Conservation (phyloP, 2,113 vertebrate species). For the Hypomesus transpacificus region DNA sequence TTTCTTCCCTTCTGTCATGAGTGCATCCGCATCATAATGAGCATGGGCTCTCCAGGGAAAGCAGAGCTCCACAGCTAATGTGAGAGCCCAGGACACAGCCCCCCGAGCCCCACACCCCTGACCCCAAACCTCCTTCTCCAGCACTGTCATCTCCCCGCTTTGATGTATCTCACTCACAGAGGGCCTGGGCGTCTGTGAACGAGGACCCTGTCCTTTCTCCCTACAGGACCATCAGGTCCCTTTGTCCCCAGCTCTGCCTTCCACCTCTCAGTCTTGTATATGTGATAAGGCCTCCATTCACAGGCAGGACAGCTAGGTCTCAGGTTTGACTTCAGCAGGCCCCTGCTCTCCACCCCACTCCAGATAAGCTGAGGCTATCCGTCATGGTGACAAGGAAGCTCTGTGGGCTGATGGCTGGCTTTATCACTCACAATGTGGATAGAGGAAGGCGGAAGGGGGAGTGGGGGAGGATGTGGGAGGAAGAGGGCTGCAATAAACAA, state of each 20-base stretch:
- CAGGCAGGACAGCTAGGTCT: conserved; percentile 1
- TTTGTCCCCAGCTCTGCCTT: not conserved
- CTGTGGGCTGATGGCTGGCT: conserved; percentile 22
- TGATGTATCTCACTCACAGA: too few species aligned
- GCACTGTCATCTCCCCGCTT: not conserved
- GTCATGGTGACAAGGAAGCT: conserved; percentile 26
- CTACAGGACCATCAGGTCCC: not conserved
- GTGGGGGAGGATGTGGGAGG: conserved; percentile 4
- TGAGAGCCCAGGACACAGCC: not conserved
- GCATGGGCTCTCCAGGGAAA: not conserved
- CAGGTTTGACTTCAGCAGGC: conserved; percentile 13
- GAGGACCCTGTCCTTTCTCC: not conserved
- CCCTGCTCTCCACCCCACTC: not conserved
- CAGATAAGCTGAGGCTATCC: conserved; percentile 38
- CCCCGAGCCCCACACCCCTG: not conserved
- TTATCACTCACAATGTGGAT: conserved; percentile 37
- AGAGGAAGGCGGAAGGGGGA: not conserved
- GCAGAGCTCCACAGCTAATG: not conserved
- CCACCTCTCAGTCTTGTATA: not conserved
- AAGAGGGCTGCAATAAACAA: not conserved
- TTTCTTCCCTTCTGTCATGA: not conserved
- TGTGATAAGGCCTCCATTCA: not conserved
- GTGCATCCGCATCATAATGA: not conserved
- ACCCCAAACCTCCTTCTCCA: not conserved
- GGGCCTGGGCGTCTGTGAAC: too few species aligned